A percentile compares a stretch with the other conserved stretches of the same genome.
Conservation (phyloP, 2,888 invertebrate genomes). For the Pterostichus madidus region DNA sequence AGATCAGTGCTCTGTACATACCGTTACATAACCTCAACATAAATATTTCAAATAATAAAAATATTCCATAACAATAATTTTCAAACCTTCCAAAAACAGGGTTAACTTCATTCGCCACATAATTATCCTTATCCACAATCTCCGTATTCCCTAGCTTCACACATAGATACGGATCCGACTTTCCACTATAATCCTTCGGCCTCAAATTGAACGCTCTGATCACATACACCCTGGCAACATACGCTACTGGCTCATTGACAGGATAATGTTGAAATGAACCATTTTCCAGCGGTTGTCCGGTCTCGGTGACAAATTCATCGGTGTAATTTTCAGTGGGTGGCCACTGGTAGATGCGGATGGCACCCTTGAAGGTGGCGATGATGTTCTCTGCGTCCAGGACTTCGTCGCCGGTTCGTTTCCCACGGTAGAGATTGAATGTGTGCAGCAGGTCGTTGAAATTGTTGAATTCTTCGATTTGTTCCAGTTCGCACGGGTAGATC, state of each 20-base stretch:
- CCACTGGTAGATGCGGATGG: slow-evolving; percentile 82
- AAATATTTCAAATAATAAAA: too few relatives aligned
- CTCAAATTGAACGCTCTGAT: slow-evolving; percentile 85
- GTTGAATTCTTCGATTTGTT: slow-evolving; percentile 83
- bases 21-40: too few relatives aligned
- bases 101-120: slow-evolving; percentile 86
- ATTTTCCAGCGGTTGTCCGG: slow-evolving; percentile 80
- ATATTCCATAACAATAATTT: background rate
- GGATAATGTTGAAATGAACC: slow-evolving; percentile 83
- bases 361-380: slow-evolving; percentile 73
- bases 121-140: slow-evolving; percentile 84
- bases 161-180: slow-evolving; percentile 89
- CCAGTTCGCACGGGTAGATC: slow-evolving; percentile 83
- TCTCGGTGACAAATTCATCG: slow-evolving; percentile 77
- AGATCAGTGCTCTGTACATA: too few relatives aligned
- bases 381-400: slow-evolving; percentile 77
- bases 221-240: slow-evolving; percentile 88
- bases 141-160: slow-evolving; percentile 84
- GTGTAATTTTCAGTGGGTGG: slow-evolving; percentile 80
- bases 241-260: slow-evolving; percentile 81
- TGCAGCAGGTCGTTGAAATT: slow-evolving; percentile 84
- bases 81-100: slow-evolving; percentile 89
- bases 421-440: slow-evolving; percentile 82
- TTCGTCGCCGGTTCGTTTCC: slow-evolving; percentile 78
- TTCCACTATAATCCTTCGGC: slow-evolving; percentile 84